Evolutionary conservation across 2,797 vertebrate genomes (phyloP).

Genomic region (Mus spretus): DNA sequence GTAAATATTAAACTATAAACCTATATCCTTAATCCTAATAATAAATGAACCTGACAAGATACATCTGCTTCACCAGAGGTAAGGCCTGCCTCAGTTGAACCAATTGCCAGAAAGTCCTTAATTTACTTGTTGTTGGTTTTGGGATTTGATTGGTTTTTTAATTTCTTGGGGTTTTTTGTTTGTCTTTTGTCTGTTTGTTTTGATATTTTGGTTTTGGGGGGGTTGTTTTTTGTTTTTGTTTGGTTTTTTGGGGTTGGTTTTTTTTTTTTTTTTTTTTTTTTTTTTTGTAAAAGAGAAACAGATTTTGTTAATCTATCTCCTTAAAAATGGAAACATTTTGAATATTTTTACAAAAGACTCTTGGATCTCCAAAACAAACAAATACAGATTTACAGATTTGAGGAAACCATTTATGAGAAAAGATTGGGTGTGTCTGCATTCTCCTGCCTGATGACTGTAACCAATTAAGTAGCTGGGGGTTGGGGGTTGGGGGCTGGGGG

Average conservation of each 20-base stretch:
- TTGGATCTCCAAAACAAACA: constrained; percentile 70
- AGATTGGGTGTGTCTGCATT: constrained; percentile 62
- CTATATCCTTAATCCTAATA: background rate
- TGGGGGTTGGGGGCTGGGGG: background rate
- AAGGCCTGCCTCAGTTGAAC: background rate
- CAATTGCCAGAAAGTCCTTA: constrained; percentile 5
- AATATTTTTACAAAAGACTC: constrained; percentile 41
- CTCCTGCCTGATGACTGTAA: constrained; percentile 62
- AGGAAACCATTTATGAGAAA: constrained; percentile 58
- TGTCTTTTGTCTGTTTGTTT: background rate
- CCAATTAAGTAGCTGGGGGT: constrained; percentile 10
- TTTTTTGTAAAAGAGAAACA: constrained; percentile 54
- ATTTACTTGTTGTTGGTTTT: background rate
- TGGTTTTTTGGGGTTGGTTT: background rate
- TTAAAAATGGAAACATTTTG: constrained; percentile 73
- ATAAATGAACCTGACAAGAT: background rate
- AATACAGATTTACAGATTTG: constrained; percentile 58
- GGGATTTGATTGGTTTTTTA: background rate
- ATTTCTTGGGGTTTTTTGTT: background rate
- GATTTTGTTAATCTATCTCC: constrained; percentile 57
- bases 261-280: constrained; percentile 35
- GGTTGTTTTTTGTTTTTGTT: background rate
- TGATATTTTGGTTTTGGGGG: background rate
- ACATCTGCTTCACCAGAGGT: background rate
- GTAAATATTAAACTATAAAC: constrained; percentile 35